phyloP scores from a whole-genome alignment of 2,888 invertebrate species.

The Alloscopus bannaensis region DNA sequence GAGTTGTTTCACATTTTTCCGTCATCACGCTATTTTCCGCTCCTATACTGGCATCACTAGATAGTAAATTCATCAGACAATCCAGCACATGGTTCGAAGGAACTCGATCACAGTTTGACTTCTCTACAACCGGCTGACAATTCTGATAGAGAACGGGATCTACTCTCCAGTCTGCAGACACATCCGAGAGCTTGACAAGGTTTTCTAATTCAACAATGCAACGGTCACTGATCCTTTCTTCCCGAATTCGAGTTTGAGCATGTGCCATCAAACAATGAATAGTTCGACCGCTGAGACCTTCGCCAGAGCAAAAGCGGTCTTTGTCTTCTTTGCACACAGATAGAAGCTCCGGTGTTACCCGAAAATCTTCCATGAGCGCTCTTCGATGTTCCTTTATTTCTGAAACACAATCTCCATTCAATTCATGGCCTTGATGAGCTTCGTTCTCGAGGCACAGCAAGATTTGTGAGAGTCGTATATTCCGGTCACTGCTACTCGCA shows the following conservation, averaged over 20 bases:
- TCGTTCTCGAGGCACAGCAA: conserved; percentile 92
- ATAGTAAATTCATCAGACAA: conserved; percentile 95
- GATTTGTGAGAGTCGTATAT: conserved; percentile 91
- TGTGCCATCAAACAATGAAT: conserved; percentile 97
- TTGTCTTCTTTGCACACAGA: conserved; percentile 92
- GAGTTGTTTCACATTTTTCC: conserved; percentile 90
- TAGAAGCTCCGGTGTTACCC: conserved; percentile 94
- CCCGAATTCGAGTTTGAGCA: conserved; percentile 82
- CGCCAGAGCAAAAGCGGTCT: conserved; percentile 82
- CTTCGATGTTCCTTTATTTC: conserved; percentile 95
- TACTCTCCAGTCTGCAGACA: conserved; percentile 96
- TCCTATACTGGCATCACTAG: conserved; percentile 79
- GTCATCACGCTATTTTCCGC: conserved; percentile 80
- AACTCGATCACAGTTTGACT: conserved; percentile 65
- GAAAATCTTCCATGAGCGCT: conserved; percentile 94
- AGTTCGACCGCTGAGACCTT: conserved; percentile 89
- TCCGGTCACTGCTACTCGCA: conserved; percentile 79
- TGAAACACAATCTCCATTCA: conserved; percentile 86
- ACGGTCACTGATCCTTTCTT: conserved; percentile 81
- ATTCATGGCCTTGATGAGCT: conserved; percentile 82
- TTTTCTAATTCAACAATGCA: conserved; percentile 88
- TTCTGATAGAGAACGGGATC: conserved; percentile 92
- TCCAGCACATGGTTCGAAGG: conserved; percentile 82
- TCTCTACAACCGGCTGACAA: conserved; percentile 89
- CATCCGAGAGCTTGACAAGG: conserved; percentile 90